Base-by-base conservation (phyloP, 2,113 vertebrate species). In the Pavo muticus region DNA sequence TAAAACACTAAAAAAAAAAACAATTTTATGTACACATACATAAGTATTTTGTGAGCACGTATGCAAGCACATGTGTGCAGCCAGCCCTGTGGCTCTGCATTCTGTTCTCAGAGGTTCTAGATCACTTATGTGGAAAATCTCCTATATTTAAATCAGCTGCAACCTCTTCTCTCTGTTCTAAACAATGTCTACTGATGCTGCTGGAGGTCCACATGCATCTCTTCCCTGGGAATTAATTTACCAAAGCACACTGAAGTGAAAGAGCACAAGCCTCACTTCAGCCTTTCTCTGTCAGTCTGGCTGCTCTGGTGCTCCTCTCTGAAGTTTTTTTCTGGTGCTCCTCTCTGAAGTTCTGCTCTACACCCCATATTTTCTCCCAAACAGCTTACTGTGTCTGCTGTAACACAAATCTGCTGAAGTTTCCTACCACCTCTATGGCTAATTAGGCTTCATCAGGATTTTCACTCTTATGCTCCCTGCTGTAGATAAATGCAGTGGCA, bases 381-480 rank as follows among this genome's bases (percentile, higher is more conserved):
- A 59, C 50, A 72, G 37, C 63, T 78, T 60, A 74, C 52, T 69
- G 61, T 0, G 0, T 56, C 74, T 81, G 30, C 50, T 82, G 75
- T 18, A 24, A 74, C 60, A 69, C 30, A 44, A 72, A 78, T 73
- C 81, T 77, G 82, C 71, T 60, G 65, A 87, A 67, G 40, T 79
- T 68, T 45, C 67, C 74, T 67, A 72, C 30, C 40, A 47, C 67
- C 81, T 30, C 48, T 60, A 20, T 39, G 72, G 69, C 63, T 88
- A 92, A 86, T 94, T 78, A 78, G 59, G 74, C 65, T 71, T 80
- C 90, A 73, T 42, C 39, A 60, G 64, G 81, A 59, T 39, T 64
- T 56, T 69, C 48, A 56, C 52, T 44, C 45, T 69, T 8, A 19
- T 0, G 1, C 24, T 82, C 67, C 47, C 50, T 45, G 5, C 0